Base-by-base conservation (phyloP, 2,888 invertebrate genomes). In the Diaprepes abbreviatus region DNA sequence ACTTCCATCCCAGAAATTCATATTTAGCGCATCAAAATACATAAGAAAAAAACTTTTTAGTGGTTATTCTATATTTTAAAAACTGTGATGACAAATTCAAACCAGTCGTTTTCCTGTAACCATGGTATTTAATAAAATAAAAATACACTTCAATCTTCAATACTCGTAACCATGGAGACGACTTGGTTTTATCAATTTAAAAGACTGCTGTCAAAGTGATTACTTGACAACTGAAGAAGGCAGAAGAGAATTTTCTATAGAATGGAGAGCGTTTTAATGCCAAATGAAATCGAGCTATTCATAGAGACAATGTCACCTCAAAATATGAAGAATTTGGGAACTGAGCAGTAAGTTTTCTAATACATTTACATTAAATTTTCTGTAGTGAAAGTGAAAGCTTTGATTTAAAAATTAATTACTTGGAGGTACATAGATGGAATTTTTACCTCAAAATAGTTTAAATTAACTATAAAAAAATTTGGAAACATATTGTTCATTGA, bases 211-310 rank as follows among this genome's bases (percentile, higher is more conserved):
- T 43, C 58, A 43, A 14, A 57, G 19, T 55, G 5, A n/a, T 12
- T 40, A 14, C 2, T 14, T 7, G 38, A 28, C 6, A 40, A 31
- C 1, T 1, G 10, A 28, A 58, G 21, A 10, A n/a, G 35, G 0
- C n/a, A 14, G n/a, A 16, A 52, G 14, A 63, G 3, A 35, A 0
- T 1, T 31, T 16, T 33, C 14, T 10, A 21, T 35, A 79, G 72
- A 80, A 89, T 89, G 89, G 86, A 87, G 35, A 87, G 85, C 75
- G 85, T 83, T 74, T 85, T 74, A 86, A 86, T 83, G 88, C 86
- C 90, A 3, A 91, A 90, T 75, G 95, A 95, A 85, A 85, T 92
- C 4, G 93, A 94, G 79, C 84, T 89, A 73, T 94, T 89, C 77
- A 87, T 94, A 2, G 89, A 93, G 79, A 90, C 91, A 74, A 88